Conservation (phyloP, 2,113 vertebrate genomes). For the Sprattus sprattus region DNA sequence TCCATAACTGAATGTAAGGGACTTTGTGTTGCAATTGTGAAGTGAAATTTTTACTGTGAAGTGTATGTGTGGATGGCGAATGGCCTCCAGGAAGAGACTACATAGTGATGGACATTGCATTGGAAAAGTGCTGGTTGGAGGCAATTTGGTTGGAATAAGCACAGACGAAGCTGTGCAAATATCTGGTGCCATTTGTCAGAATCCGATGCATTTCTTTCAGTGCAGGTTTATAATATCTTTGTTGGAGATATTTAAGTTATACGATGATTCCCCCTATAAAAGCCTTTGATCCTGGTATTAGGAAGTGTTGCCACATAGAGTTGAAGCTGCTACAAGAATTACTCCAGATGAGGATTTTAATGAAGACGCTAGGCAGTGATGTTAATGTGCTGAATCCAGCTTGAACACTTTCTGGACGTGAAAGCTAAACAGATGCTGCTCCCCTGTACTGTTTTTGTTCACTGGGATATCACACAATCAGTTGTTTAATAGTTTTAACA, state of each 20-base stretch:
- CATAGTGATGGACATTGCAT: background rate
- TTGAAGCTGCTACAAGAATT: background rate
- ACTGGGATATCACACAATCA: background rate
- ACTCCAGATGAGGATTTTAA: background rate
- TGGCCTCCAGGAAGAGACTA: background rate
- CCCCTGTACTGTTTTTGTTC: background rate
- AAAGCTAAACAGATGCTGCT: background rate
- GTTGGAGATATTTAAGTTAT: background rate
- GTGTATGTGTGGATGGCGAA: background rate
- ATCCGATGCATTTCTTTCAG: background rate
- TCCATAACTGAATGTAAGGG: background rate
- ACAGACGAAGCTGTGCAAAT: background rate
- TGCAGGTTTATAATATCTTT: background rate
- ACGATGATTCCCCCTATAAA: background rate
- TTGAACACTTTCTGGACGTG: background rate
- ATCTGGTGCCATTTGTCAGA: background rate
- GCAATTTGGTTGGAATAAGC: background rate
- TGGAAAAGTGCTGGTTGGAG: background rate
- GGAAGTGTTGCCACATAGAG: background rate
- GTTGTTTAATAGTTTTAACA: background rate
- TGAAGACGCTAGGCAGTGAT: background rate
- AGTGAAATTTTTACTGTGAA: background rate
- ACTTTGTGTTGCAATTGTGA: background rate
- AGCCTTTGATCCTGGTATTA: background rate
- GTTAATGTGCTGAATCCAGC: background rate